Conservation (phyloP, 2,888 invertebrate genomes). For the Orthonevra nobilis region DNA sequence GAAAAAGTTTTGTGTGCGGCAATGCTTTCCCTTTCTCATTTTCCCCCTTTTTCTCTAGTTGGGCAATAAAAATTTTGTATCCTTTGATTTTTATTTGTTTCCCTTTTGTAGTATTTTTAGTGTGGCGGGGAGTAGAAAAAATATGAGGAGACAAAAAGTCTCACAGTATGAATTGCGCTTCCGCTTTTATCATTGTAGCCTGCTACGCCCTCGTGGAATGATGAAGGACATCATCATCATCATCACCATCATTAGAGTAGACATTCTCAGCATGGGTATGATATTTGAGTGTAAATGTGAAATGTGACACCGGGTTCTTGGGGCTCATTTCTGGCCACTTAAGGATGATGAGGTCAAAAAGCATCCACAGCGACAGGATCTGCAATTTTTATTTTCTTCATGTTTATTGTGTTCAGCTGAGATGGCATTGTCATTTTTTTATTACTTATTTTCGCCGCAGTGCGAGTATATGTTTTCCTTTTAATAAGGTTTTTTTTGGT, state of each 20-base stretch:
- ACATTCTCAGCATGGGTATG: conserved; percentile 32
- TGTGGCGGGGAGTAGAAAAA: not conserved
- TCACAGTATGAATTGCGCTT: conserved; percentile 50
- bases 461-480: too few species aligned
- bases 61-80: conserved; percentile 33
- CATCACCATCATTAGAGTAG: too few species aligned
- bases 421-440: too few species aligned
- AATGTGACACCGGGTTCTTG: conserved; percentile 44
- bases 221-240: conserved; percentile 39
- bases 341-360: conserved; percentile 60
- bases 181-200: conserved; percentile 24
- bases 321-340: conserved; percentile 56
- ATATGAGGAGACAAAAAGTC: conserved; percentile 35
- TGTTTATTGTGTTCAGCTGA: conserved; percentile 15
- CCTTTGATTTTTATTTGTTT: conserved; percentile 28
- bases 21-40: conserved; percentile 25
- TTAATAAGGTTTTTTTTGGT: too few species aligned
- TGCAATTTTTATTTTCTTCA: conserved; percentile 54
- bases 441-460: too few species aligned
- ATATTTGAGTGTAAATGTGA: conserved; percentile 58
- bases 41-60: conserved; percentile 17
- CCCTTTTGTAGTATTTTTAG: not conserved
- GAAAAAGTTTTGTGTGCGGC: conserved; percentile 40
- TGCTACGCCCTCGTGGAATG: too few species aligned
- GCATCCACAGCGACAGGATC: conserved; percentile 28